Conservation (phyloP, 2,113 vertebrate species). For the Xiphorhynchus elegans region DNA sequence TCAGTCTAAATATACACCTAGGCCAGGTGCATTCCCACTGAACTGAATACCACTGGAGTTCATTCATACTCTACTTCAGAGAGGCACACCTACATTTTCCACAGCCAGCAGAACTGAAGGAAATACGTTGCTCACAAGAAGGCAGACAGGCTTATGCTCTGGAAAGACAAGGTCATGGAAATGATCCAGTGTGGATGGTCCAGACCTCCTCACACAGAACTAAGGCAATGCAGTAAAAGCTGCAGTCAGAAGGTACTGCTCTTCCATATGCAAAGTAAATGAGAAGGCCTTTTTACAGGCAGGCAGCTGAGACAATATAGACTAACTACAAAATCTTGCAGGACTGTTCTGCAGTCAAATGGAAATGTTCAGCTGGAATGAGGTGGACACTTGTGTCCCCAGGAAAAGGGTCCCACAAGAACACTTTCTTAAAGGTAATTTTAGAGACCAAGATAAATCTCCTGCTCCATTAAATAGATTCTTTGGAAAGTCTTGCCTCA, state of each 20-base stretch:
- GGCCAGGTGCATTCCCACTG: background rate
- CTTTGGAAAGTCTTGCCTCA: background rate
- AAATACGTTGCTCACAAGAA: background rate
- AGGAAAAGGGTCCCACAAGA: background rate
- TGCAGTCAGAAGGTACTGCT: background rate
- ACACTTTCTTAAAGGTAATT: background rate
- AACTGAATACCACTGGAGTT: background rate
- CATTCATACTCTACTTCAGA: background rate
- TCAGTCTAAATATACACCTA: background rate
- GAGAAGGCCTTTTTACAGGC: background rate
- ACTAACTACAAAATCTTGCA: background rate
- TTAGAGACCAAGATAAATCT: background rate
- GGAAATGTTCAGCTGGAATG: background rate
- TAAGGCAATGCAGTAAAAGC: background rate
- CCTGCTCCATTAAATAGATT: background rate
- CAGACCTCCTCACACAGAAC: background rate
- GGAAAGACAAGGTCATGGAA: background rate
- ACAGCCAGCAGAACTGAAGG: background rate
- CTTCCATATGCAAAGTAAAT: background rate
- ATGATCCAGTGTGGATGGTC: background rate
- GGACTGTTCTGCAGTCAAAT: background rate
- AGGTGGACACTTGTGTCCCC: background rate
- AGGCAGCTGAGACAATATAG: background rate
- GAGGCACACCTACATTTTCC: background rate
- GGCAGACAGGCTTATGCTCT: background rate